Evolutionary conservation across 1,140 invertebrate species (phyloP), one percentile per base, ranked within the genome.

Genomic region (Pseudomyrmex dendroicus): DNA sequence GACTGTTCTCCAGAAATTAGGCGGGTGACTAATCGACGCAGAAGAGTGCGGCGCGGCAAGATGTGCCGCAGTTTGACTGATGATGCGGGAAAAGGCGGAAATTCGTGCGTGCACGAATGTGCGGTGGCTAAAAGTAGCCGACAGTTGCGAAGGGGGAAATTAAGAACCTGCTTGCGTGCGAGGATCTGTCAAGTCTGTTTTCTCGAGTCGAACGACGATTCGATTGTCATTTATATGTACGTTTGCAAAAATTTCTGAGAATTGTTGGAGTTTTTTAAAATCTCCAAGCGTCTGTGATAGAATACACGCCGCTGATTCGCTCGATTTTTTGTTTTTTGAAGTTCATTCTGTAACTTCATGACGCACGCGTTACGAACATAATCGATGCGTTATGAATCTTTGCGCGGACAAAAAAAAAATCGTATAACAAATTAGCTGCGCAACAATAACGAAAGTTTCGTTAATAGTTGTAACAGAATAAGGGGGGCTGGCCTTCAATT

Each of bases 21-120:
- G 67, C 82, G 84, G 57, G 50, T 73, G 86, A 88, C 86, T 87
- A 87, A 88, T 88, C 86, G 83, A 85, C 62, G 52, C 63, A 82
- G 61, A 82, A 62, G 59, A 62, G 17, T 22, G 20, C 10, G 20
- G 54, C 22, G 35, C 46, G 63, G 25, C 76, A 7, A 20, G 50
- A 68, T 50, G 20, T 70, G 83, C 56, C 73, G 74, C 57, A 66
- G 35, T 83, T 88, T 89, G 80, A 89, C 80, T 77, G 88, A 89
- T 89, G 84, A 86, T 84, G 63, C 87, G 84, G 48, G 52, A 68
- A 73, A 84, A 56, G 76, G 22, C 87, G 84, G 87, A 89, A 89
- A 89, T 84, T 76, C 62, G 57, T 83, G 61, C 17, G 44, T 78
- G 48, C 17, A 56, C 68, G 56, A 35, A 35, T 35, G 35, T 59